Percentiles rank a stretch among this genome's conserved stretches.
phyloP scores from a whole-genome alignment of 2,797 vertebrate species.

The Alauda arvensis region DNA sequence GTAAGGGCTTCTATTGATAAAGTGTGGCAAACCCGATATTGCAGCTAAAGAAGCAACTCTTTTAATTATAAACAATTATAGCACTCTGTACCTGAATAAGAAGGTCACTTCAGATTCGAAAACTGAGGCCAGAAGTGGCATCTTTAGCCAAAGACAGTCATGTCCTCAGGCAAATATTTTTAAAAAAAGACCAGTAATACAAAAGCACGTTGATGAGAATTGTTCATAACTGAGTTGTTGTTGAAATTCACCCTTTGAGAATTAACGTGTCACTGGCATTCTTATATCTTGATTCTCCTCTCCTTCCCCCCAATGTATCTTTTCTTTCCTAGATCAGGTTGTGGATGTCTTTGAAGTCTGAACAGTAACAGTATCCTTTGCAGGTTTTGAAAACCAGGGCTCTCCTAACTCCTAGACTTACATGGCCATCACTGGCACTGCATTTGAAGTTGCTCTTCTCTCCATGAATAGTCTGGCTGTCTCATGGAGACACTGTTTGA shows the following conservation, averaged over 20 bases:
- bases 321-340: background rate
- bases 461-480: background rate
- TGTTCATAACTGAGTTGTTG: background rate
- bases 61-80: background rate
- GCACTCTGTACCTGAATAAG: background rate
- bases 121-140: background rate
- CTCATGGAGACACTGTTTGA: background rate
- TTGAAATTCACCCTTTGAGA: background rate
- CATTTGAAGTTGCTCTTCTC: background rate
- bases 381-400: background rate
- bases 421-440: background rate
- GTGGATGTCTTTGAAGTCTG: background rate
- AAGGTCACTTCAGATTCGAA: background rate
- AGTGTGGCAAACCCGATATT: background rate
- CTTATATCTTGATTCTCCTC: background rate
- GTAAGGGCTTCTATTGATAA: background rate
- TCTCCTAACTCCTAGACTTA: background rate
- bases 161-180: background rate
- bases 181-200: background rate
- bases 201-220: background rate
- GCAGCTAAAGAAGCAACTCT: background rate
- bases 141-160: background rate
- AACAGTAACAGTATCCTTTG: background rate
- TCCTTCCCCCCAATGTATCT: rapidly evolving
- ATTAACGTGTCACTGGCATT: background rate